phyloP scores from a whole-genome alignment of 2,888 invertebrate species.

The Dicycla oo region DNA sequence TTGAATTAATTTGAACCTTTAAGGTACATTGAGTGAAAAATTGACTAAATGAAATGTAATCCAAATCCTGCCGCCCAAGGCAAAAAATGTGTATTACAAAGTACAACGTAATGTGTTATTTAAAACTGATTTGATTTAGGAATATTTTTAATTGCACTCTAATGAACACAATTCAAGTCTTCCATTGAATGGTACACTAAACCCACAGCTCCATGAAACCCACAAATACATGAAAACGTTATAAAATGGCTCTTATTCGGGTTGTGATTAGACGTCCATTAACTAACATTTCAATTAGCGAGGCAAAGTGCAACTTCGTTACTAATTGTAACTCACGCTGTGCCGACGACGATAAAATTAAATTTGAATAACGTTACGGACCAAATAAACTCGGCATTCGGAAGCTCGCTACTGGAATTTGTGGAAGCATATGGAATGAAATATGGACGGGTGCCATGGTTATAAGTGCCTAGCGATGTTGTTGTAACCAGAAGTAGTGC shows the following conservation, averaged over 20 bases:
- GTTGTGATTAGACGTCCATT: slow-evolving; percentile 35
- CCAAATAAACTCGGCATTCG: slow-evolving; percentile 39
- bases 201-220: neutral
- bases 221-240: slow-evolving; percentile 1
- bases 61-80: neutral
- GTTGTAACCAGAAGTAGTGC: neutral
- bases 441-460: neutral
- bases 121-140: neutral
- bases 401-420: slow-evolving; percentile 3
- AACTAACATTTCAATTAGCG: slow-evolving; percentile 56
- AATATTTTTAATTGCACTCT: neutral
- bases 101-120: neutral
- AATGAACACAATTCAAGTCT: neutral
- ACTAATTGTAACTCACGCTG: slow-evolving; percentile 43
- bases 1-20: neutral
- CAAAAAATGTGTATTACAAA: neutral
- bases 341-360: slow-evolving; percentile 34
- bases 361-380: slow-evolving; percentile 53
- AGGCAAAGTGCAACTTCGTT: slow-evolving; percentile 49
- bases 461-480: neutral
- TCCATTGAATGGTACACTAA: neutral
- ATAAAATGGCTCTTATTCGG: slow-evolving; percentile 7
- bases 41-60: neutral
- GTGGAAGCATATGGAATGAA: slow-evolving; percentile 20
- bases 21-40: neutral